A percentile compares a stretch with the other conserved stretches of the same genome.
phyloP scores from a whole-genome alignment of 2,113 vertebrate genomes.

The Brienomyrus longianalis region DNA sequence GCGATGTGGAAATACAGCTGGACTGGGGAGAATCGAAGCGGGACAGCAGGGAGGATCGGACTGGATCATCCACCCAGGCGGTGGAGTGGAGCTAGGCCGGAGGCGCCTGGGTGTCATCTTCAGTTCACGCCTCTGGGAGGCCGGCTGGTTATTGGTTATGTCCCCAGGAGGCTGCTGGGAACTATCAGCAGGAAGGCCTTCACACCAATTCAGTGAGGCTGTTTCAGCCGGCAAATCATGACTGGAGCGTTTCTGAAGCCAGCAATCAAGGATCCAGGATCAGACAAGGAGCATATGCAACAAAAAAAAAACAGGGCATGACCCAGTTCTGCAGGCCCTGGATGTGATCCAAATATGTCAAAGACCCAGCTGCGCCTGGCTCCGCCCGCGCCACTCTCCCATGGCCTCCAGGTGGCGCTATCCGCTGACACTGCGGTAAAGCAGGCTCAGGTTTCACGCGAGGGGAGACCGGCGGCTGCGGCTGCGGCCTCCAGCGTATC shows the following conservation, averaged over 20 bases:
- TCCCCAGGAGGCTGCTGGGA: background rate
- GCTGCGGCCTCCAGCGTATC: background rate
- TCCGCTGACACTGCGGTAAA: background rate
- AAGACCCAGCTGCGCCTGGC: background rate
- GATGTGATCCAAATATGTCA: constrained; percentile 3
- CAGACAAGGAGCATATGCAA: background rate
- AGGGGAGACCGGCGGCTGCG: background rate
- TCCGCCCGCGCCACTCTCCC: background rate
- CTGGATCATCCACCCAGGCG: background rate
- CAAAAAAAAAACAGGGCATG: background rate
- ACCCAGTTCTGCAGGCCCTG: background rate
- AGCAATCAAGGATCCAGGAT: background rate
- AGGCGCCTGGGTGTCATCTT: background rate
- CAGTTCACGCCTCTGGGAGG: background rate
- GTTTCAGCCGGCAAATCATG: background rate
- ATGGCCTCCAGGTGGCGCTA: background rate
- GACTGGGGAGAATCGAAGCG: background rate
- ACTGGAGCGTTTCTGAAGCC: background rate
- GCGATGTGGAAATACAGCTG: background rate
- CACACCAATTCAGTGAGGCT: background rate
- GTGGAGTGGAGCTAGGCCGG: no score
- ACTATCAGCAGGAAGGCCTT: background rate
- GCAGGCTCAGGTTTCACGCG: no score
- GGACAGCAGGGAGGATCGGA: background rate
- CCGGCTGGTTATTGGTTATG: background rate